Conservation (phyloP, 2,113 vertebrate genomes). For the Tyto alba region DNA sequence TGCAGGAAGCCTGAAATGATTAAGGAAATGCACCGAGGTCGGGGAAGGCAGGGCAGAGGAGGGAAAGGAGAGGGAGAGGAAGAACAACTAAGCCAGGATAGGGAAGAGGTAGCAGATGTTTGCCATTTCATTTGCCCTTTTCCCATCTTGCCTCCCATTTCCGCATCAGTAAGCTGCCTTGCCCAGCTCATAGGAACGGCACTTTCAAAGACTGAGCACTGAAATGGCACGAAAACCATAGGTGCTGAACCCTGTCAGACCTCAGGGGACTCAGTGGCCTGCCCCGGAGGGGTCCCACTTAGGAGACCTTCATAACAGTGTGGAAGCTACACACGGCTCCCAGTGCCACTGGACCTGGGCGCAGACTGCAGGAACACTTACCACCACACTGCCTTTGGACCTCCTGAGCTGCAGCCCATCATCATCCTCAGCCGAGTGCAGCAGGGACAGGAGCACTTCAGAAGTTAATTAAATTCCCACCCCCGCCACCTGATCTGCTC, state of each 20-base stretch:
- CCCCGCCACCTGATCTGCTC: background rate
- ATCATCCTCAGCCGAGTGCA: background rate
- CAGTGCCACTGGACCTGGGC: background rate
- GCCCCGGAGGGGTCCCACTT: accelerated
- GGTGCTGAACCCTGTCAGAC: background rate
- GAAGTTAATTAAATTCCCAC: slow-evolving; percentile 52
- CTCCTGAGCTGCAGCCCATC: background rate
- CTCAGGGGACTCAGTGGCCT: background rate
- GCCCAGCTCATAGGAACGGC: accelerated
- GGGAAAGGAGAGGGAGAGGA: accelerated
- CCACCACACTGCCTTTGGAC: background rate
- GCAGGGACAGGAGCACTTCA: background rate
- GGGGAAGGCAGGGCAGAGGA: background rate
- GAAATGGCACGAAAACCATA: background rate
- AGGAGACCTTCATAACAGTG: accelerated
- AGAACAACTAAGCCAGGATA: background rate
- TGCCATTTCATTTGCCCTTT: background rate
- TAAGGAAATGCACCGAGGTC: background rate
- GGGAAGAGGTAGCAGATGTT: background rate
- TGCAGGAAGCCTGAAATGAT: accelerated
- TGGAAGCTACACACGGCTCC: accelerated
- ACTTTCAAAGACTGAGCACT: background rate
- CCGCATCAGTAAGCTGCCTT: background rate
- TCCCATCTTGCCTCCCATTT: background rate
- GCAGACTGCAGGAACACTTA: too few species aligned